Evolutionary conservation across 2,888 invertebrate genomes (phyloP).

Genomic region (Tryphoninae sp.): DNA sequence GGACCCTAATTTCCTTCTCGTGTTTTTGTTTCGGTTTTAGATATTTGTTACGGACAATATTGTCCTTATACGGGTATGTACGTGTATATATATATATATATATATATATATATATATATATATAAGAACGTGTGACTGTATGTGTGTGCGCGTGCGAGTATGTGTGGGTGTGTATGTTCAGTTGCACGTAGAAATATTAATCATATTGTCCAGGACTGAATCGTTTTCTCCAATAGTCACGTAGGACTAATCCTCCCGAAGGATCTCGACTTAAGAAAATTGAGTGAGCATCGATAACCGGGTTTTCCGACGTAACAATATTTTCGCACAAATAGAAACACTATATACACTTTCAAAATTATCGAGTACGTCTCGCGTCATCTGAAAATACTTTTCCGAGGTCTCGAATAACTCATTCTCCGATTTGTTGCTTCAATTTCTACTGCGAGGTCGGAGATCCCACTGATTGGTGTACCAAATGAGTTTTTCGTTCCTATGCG

Average conservation of each 20-base stretch:
- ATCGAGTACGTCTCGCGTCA: neutral
- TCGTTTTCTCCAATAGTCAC: slow-evolving; percentile 17
- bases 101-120: too few relatives aligned
- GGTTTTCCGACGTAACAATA: slow-evolving; percentile 34
- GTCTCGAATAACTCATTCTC: slow-evolving; percentile 33
- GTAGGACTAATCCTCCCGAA: slow-evolving; percentile 35
- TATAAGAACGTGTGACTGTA: neutral
- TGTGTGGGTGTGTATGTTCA: neutral
- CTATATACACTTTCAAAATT: neutral
- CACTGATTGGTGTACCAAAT: slow-evolving; percentile 58
- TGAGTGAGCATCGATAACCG: slow-evolving; percentile 36
- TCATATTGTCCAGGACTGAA: neutral
- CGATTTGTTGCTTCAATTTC: slow-evolving; percentile 10
- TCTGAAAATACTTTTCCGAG: neutral
- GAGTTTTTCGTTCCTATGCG: slow-evolving; percentile 45
- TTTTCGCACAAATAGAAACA: neutral
- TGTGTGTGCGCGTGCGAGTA: neutral
- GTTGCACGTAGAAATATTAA: slow-evolving; percentile 21
- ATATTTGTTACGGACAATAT: slow-evolving; percentile 32
- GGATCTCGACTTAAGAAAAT: slow-evolving; percentile 58
- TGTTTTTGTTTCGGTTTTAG: slow-evolving; percentile 38
- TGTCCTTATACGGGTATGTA: slow-evolving; percentile 31
- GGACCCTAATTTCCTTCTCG: slow-evolving; percentile 54
- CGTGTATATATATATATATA: too few relatives aligned
- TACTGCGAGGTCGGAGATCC: slow-evolving; percentile 14